phyloP scores from a whole-genome alignment of 2,113 vertebrate genomes.

The Percina caprodes region DNA sequence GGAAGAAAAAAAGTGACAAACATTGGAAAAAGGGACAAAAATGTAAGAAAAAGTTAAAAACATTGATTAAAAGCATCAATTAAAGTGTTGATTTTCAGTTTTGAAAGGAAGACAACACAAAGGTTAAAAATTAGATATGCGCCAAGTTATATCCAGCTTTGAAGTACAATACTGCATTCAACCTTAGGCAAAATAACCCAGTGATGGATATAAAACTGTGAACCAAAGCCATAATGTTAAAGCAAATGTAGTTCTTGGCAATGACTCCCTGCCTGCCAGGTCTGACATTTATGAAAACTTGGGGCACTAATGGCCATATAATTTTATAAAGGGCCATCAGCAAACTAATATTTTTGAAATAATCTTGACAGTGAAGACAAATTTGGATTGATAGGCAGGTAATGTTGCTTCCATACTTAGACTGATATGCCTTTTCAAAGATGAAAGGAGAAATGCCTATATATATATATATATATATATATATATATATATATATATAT shows the following conservation, averaged over 20 bases:
- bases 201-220: constrained; percentile 15
- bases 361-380: neutral
- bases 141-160: neutral
- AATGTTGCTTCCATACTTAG: neutral
- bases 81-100: too few species aligned
- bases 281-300: constrained; percentile 17
- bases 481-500: neutral
- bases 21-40: too few species aligned
- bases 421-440: neutral
- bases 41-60: too few species aligned
- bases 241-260: neutral
- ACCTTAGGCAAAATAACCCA: neutral
- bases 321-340: constrained; percentile 1
- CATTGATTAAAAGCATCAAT: too few species aligned
- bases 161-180: constrained; percentile 12
- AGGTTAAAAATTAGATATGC: neutral
- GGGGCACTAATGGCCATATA: neutral
- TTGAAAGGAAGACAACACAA: too few species aligned
- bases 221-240: constrained; percentile 2
- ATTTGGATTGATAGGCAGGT: neutral
- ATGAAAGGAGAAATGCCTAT: neutral
- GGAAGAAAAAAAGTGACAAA: too few species aligned
- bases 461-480: neutral
- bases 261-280: constrained; percentile 1
- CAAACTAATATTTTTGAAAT: neutral